These are phyloP conservation scores for Priocnemis perturbator DNA, from an alignment of 2,888 invertebrate genomes.

Conservation along the genomic window DNA sequence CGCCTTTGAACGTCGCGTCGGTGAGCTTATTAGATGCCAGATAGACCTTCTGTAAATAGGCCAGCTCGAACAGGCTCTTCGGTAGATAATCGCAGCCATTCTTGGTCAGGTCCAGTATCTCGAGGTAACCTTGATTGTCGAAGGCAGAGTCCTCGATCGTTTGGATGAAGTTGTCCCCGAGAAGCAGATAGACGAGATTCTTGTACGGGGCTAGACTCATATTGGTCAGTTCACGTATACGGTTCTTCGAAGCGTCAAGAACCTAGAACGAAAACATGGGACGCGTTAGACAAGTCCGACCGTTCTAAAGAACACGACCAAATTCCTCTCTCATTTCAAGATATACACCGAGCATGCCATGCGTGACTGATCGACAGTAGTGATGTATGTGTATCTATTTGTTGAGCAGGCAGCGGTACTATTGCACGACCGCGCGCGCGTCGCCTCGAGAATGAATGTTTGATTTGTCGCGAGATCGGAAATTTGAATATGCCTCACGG, in stretches of 20 bases:
- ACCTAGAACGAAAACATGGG: slow-evolving; percentile 73
- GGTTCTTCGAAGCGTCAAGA: slow-evolving; percentile 79
- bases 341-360: no score
- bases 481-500: no score
- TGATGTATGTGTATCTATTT: no score
- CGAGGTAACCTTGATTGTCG: slow-evolving; percentile 75
- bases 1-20: slow-evolving; percentile 72
- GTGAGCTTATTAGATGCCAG: slow-evolving; percentile 77
- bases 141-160: slow-evolving; percentile 78
- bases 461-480: no score
- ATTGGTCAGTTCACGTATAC: slow-evolving; percentile 76
- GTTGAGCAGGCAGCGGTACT: no score
- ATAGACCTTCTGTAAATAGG: slow-evolving; percentile 80
- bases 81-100: slow-evolving; percentile 78
- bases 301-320: no score
- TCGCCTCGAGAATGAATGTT: no score
- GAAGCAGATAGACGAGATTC: slow-evolving; percentile 77
- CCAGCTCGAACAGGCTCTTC: slow-evolving; percentile 77
- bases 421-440: no score
- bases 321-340: no score
- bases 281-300: no score
- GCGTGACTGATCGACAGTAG: no score
- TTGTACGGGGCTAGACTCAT: slow-evolving; percentile 77
- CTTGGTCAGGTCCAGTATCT: slow-evolving; percentile 78
- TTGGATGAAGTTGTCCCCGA: slow-evolving; percentile 79